Percentiles rank a stretch among this genome's conserved stretches.
phyloP scores from a whole-genome alignment of 2,797 vertebrate genomes.

The Manis crassicaudata region DNA sequence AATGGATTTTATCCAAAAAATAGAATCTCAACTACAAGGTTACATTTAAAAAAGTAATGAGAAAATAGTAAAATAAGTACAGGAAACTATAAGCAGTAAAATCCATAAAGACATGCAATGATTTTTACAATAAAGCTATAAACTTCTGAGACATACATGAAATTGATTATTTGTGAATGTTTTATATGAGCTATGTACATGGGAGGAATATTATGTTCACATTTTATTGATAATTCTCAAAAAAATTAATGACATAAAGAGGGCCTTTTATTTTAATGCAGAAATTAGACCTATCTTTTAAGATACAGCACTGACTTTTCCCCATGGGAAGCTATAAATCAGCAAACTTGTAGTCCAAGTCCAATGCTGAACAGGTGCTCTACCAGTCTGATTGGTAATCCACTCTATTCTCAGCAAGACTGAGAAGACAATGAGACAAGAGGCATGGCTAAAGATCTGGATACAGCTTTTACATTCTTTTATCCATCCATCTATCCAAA shows the following conservation, averaged over 20 bases:
- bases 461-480: not conserved
- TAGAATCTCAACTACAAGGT: not conserved
- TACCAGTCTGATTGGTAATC: not conserved
- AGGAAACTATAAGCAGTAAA: conserved; percentile 42
- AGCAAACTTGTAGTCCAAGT: not conserved
- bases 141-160: conserved; percentile 15
- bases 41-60: conserved; percentile 64
- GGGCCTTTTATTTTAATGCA: not conserved
- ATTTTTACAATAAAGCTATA: conserved; percentile 1
- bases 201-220: not conserved
- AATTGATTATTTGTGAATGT: not conserved
- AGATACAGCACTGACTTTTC: not conserved
- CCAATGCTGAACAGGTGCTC: not conserved
- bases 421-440: not conserved
- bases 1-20: conserved; percentile 52
- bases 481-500: not conserved
- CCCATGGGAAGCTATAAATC: not conserved
- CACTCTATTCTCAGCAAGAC: not conserved
- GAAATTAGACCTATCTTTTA: not conserved
- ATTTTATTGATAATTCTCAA: conserved; percentile 14
- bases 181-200: not conserved
- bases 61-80: not conserved
- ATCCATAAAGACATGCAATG: not conserved
- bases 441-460: not conserved
- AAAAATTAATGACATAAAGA: not conserved